Base-by-base conservation (phyloP, 2,888 invertebrate species). In the Noctua janthe region DNA sequence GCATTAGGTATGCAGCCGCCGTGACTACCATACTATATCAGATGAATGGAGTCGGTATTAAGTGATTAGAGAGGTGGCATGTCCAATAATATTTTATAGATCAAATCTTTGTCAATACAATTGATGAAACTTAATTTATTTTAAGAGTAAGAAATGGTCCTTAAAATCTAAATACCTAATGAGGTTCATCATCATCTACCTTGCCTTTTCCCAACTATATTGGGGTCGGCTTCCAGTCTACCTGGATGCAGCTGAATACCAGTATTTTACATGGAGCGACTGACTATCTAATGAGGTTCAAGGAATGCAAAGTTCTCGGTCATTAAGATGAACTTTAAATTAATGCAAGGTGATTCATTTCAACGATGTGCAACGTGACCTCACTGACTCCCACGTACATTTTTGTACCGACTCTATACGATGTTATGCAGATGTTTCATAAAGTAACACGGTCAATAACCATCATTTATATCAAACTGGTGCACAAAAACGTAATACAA, bases 311-410 rank as follows among this genome's bases (percentile, higher is more conserved):
- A 94, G 94, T 93, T 95, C 94, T 94, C 88, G 93, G 94, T 92
- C 93, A 90, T 91, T 91, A 90, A 89, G 90, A 90, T 93, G 93
- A 93, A 93, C 92, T 94, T 93, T 92, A 93, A 83, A 39, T 39
- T 39, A 39, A 90, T 91, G 92, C 93, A 94, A 95, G 94, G 94
- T 94, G 93, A 95, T 93, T 94, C 91, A 94, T 93, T 91, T 91
- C 86, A 90, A 83, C 66, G 78, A 91, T 91, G 88, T 92, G 88
- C 90, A 91, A 88, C 91, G 87, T 92, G 92, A 94, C 92, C 92
- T 93, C 93, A 93, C 85, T 86, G 76, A 91, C 93, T 90, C 92
- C 92, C 88, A 93, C 92, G 89, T 85, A 90, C 82, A 89, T 90
- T 90, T 90, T 89, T 90, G 88, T 89, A 89, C 82, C 85, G 81